These are phyloP conservation scores for Enteromius trimaculatus DNA, from an alignment of 2,797 vertebrate species.

Conservation along the genomic window DNA sequence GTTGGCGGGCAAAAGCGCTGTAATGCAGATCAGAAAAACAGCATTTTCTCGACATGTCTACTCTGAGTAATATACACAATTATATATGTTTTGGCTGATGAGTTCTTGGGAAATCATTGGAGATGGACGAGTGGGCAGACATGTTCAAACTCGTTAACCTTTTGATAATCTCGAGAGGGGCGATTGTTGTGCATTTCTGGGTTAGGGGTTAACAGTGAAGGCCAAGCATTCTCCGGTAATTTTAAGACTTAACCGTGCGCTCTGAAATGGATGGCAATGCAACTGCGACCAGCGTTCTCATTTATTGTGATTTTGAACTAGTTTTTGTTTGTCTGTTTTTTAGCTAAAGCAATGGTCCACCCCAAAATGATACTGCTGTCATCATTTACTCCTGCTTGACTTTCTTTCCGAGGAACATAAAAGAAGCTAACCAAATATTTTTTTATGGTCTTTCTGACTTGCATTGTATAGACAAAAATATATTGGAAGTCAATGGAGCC, in stretches of 20 bases:
- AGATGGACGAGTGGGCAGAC: slow-evolving; percentile 45
- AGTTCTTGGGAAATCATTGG: slow-evolving; percentile 42
- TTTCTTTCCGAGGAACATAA: background rate
- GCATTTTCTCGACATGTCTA: slow-evolving; percentile 18
- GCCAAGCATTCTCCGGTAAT: slow-evolving; percentile 15
- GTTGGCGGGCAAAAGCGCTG: slow-evolving; percentile 48
- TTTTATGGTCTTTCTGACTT: background rate
- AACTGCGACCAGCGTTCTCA: background rate
- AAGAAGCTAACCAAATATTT: background rate
- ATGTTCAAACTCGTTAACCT: slow-evolving; percentile 42
- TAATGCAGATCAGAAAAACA: slow-evolving; percentile 50
- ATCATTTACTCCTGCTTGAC: background rate
- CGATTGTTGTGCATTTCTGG: slow-evolving; percentile 23
- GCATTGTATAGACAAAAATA: no score
- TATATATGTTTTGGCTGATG: slow-evolving; percentile 37
- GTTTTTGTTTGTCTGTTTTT: background rate
- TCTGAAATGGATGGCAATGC: slow-evolving; percentile 3
- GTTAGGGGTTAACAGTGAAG: slow-evolving; percentile 28
- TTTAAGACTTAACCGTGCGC: background rate
- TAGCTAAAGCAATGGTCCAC: background rate
- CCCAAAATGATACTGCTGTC: background rate
- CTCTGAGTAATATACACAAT: slow-evolving; percentile 43
- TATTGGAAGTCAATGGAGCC: background rate
- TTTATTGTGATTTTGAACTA: background rate
- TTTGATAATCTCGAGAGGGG: background rate